Percentiles rank a stretch among this genome's conserved stretches.
Conservation (phyloP, 2,888 invertebrate genomes). For the Rhagonycha lutea region DNA sequence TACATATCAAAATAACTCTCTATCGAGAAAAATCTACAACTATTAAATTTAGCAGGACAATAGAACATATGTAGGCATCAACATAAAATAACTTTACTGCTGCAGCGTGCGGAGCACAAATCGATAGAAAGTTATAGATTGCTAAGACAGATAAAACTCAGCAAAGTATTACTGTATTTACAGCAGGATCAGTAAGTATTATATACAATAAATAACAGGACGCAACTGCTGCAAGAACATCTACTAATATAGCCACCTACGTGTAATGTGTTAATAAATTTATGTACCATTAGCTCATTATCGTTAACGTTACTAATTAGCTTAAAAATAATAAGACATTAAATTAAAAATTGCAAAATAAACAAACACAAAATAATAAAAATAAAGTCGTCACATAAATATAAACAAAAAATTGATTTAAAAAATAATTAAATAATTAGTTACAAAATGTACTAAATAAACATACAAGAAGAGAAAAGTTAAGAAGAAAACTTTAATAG, state of each 20-base stretch:
- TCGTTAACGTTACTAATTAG: background rate
- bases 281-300: slow-evolving; percentile 8
- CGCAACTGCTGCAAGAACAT: slow-evolving; percentile 18
- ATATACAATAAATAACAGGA: slow-evolving; percentile 24
- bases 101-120: slow-evolving; percentile 28
- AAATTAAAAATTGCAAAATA: background rate
- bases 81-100: slow-evolving; percentile 21
- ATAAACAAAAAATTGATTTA: background rate
- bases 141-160: slow-evolving; percentile 28
- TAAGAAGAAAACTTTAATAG: background rate
- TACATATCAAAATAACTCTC: slow-evolving; percentile 25
- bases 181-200: slow-evolving; percentile 29
- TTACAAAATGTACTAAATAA: slow-evolving; percentile 3
- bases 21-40: slow-evolving; percentile 25
- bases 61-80: slow-evolving; percentile 23
- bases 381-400: background rate
- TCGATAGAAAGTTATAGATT: slow-evolving; percentile 31
- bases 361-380: background rate
- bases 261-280: slow-evolving; percentile 24
- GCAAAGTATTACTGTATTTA: slow-evolving; percentile 29
- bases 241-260: slow-evolving; percentile 24
- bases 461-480: background rate
- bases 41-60: slow-evolving; percentile 26
- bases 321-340: background rate
- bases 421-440: background rate